phyloP scores from a whole-genome alignment of 2,797 vertebrate genomes.

The Coregonus ussuriensis region DNA sequence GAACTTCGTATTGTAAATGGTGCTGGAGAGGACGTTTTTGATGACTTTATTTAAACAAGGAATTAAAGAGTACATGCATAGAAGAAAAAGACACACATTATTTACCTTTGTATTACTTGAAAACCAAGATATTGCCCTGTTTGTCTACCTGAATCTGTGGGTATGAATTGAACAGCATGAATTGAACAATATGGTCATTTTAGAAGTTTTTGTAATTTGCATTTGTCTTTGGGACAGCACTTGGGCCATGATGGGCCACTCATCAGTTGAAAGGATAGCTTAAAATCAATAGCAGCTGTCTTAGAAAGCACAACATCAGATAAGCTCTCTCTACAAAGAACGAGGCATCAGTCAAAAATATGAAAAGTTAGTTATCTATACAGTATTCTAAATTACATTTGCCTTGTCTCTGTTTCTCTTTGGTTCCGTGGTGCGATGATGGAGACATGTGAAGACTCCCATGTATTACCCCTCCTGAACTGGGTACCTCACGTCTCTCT shows the following conservation, averaged over 20 bases:
- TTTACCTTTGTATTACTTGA: constrained; percentile 1
- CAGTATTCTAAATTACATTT: constrained; percentile 65
- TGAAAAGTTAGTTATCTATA: constrained; percentile 53
- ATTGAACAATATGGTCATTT: neutral
- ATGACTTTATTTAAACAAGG: constrained; percentile 34
- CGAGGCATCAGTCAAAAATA: constrained; percentile 46
- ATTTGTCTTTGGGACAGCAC: constrained; percentile 23
- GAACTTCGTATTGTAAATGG: constrained; percentile 3
- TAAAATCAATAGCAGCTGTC: constrained; percentile 48
- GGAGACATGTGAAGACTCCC: constrained; percentile 49
- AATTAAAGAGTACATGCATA: constrained; percentile 31
- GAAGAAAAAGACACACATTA: constrained; percentile 24
- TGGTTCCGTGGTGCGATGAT: constrained; percentile 32
- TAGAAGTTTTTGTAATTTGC: constrained; percentile 7
- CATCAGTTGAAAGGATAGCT: constrained; percentile 37
- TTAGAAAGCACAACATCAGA: constrained; percentile 40
- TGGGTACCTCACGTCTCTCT: constrained; percentile 23
- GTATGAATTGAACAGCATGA: constrained; percentile 4
- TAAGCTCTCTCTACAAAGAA: constrained; percentile 38
- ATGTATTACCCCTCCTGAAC: constrained; percentile 40
- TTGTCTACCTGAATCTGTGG: constrained; percentile 13
- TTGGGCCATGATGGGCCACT: constrained; percentile 26
- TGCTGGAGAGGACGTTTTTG: neutral
- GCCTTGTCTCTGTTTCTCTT: constrained; percentile 48
- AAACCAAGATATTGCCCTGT: constrained; percentile 15